Conservation (phyloP, 2,797 vertebrate genomes). For the Gastrophryne carolinensis region DNA sequence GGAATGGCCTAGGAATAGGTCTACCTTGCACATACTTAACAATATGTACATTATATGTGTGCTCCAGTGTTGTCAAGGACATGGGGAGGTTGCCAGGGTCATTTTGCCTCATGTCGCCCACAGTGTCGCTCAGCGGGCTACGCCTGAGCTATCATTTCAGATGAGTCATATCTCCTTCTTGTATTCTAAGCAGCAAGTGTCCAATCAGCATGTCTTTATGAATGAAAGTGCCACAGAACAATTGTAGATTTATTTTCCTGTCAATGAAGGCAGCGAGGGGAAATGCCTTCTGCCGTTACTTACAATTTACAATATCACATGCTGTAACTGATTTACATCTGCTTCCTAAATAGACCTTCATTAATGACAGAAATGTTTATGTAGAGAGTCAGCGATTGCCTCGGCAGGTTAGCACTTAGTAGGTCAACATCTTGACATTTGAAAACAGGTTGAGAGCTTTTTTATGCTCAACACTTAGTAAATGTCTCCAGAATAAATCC, state of each 20-base stretch:
- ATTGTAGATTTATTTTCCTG: background rate
- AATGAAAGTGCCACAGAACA: background rate
- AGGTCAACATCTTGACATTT: conserved; percentile 39
- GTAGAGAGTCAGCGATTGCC: conserved; percentile 3
- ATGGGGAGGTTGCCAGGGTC: background rate
- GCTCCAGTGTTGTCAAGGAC: background rate
- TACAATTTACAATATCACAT: background rate
- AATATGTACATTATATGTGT: too few relatives aligned
- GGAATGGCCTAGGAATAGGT: too few relatives aligned
- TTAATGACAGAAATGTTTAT: conserved; percentile 5
- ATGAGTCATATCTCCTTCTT: background rate
- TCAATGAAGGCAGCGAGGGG: background rate
- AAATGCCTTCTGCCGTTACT: background rate
- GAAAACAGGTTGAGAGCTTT: conserved; percentile 19
- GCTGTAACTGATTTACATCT: conserved; percentile 8
- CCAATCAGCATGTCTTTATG: background rate
- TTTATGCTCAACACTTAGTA: conserved; percentile 5
- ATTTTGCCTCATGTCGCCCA: background rate
- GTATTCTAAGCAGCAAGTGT: background rate
- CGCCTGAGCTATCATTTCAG: background rate
- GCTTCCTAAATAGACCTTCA: background rate
- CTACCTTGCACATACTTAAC: too few relatives aligned
- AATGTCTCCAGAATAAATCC: conserved; percentile 23
- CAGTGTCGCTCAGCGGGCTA: background rate
- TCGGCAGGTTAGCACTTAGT: conserved; percentile 42